phyloP scores from a whole-genome alignment of 2,797 vertebrate genomes.

The Chiroxiphia lanceolata region DNA sequence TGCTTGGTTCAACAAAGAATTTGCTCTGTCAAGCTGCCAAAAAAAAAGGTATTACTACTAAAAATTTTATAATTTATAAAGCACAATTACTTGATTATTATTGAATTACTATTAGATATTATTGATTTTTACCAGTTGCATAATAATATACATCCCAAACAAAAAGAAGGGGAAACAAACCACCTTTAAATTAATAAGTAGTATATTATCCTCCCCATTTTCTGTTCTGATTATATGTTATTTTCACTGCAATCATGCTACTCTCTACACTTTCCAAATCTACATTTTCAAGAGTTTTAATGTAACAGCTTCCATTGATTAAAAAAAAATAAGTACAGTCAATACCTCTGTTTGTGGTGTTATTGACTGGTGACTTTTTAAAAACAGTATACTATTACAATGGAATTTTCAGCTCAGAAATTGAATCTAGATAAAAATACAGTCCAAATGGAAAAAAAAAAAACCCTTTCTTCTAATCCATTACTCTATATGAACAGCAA shows the following conservation, averaged over 20 bases:
- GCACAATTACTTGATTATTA: not conserved
- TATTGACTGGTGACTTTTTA: not conserved
- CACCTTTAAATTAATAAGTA: not conserved
- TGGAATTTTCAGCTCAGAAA: not conserved
- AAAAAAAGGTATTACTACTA: slow-evolving; percentile 1
- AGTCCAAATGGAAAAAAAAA: not conserved
- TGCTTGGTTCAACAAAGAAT: slow-evolving; percentile 87
- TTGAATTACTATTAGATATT: not conserved
- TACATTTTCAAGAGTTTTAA: not conserved
- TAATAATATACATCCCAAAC: not conserved
- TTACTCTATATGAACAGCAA: not conserved
- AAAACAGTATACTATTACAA: not conserved
- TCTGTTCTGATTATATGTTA: not conserved
- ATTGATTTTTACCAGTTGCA: not conserved
- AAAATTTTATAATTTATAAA: not conserved
- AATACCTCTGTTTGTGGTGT: not conserved
- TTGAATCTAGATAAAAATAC: not conserved
- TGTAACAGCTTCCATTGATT: not conserved
- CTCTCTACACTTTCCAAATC: not conserved
- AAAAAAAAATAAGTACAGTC: not conserved
- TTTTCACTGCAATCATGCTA: not conserved
- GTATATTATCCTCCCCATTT: not conserved
- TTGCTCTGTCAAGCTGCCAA: slow-evolving; percentile 84
- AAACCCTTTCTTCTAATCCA: not conserved
- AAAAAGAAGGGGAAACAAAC: not conserved